These are phyloP conservation scores for Pyrgilauda ruficollis DNA, from an alignment of 2,113 vertebrate species.

Conservation along the genomic window DNA sequence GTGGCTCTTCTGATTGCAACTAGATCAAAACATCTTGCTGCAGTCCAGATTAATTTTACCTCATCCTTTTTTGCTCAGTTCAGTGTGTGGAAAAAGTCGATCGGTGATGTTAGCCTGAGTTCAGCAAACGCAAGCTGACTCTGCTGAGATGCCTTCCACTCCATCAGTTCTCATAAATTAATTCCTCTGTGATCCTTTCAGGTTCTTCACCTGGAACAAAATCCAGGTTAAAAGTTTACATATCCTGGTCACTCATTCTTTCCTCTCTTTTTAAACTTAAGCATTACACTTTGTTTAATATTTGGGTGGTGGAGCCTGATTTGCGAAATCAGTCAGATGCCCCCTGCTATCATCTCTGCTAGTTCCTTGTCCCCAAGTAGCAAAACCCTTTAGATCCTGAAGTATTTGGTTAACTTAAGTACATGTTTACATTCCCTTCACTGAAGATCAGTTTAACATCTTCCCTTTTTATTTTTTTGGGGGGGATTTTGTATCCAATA, in stretches of 20 bases:
- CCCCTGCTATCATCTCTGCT: background rate
- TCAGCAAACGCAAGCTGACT: background rate
- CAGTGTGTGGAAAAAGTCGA: conserved; percentile 27
- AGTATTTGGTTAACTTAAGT: background rate
- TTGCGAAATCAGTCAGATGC: background rate
- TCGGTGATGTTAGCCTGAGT: background rate
- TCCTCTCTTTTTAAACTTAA: background rate
- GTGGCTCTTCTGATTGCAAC: conserved; percentile 26
- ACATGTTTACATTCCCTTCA: background rate
- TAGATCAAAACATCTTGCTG: conserved; percentile 59
- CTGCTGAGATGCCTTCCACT: conserved; percentile 12
- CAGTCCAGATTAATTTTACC: conserved; percentile 55
- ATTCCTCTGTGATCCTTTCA: conserved; percentile 34
- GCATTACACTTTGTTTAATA: background rate
- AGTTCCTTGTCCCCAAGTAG: background rate
- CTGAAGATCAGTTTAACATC: background rate
- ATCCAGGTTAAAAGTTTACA: conserved; percentile 50
- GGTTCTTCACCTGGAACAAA: conserved; percentile 54
- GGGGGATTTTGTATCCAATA: background rate
- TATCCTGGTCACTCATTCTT: background rate
- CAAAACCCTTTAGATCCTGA: background rate
- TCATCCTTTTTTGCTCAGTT: conserved; percentile 28
- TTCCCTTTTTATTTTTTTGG: background rate
- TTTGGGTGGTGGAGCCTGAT: background rate
- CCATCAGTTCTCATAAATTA: conserved; percentile 58